Evolutionary conservation across 2,888 invertebrate species (phyloP).

Genomic region (Pyralis farinalis): DNA sequence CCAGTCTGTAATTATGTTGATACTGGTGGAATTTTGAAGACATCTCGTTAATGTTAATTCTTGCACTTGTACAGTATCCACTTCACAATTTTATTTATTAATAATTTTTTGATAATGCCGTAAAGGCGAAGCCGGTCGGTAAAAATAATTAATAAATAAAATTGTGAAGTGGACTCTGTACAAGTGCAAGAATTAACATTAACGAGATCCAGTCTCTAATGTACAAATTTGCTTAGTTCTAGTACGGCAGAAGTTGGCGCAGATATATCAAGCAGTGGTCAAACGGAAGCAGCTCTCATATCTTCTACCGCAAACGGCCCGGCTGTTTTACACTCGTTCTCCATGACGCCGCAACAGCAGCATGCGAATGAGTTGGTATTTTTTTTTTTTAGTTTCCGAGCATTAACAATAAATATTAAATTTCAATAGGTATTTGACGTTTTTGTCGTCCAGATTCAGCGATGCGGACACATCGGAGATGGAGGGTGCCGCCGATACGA

Average conservation of each 20-base stretch:
- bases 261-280: constrained; percentile 70
- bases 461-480: constrained; percentile 74
- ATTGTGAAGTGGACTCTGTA: too few relatives aligned
- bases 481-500: constrained; percentile 64
- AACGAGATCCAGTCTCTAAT: constrained; percentile 1
- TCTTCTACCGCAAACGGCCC: constrained; percentile 71
- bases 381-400: constrained; percentile 7
- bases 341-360: constrained; percentile 54
- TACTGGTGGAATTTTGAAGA: too few relatives aligned
- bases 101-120: too few relatives aligned
- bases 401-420: constrained; percentile 22
- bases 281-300: constrained; percentile 60
- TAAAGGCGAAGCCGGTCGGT: too few relatives aligned
- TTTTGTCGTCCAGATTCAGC: constrained; percentile 49
- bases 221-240: constrained; percentile 42
- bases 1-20: too few relatives aligned
- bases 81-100: too few relatives aligned
- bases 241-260: constrained; percentile 70
- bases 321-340: constrained; percentile 58
- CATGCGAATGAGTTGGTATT: constrained; percentile 64
- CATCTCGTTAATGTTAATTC: too few relatives aligned
- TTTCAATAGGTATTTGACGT: constrained; percentile 33
- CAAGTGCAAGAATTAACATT: too few relatives aligned
- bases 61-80: too few relatives aligned
- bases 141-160: too few relatives aligned